Evolutionary conservation across 64 coral and sea anemone species (phyloP), one percentile per base, ranked within the genome.

Genomic region (Stichodactyla helianthus): DNA sequence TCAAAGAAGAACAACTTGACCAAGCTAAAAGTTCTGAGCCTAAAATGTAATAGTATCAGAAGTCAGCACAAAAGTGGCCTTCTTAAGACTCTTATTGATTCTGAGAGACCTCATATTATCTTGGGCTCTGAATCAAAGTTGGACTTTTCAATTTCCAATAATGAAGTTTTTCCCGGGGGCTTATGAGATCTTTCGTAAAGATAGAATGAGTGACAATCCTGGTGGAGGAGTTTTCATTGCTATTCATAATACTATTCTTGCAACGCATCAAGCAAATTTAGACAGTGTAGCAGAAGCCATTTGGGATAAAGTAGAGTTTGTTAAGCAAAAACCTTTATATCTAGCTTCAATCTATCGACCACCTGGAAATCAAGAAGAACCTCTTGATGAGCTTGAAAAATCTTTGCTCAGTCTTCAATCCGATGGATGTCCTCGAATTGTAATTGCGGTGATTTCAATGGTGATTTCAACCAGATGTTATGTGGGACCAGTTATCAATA

Each of bases 171-270:
- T 91, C 57, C 89, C 89, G 19, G 78, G 50, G 35, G 89, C 80
- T 20, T 91, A 91, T 55, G 89, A 85, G 55, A 91, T 86, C 84
- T 91, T 91, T 91, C 89, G 89, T 54, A 91, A 91, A 91, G 89
- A 91, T 51, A 91, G 89, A 28, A 61, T 53, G 23, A 82, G 83
- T 91, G 74, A 51, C 3, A 86, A 91, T 86, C 89, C 89, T 86
- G 89, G 89, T 79, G 89, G 89, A 84, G 89, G 89, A 55, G 89
- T 91, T 77, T 91, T 91, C 81, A 85, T 91, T 23, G 89, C 89
- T 79, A 83, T 91, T 13, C 84, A 91, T 81, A 91, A 91, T 53
- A 85, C 89, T 26, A 91, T 91, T 91, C 83, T 91, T 91, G 89
- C 89, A 62, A 86, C 89, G 61, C 89, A 79, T 68, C 89, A 91